These are phyloP conservation scores for Myotis lucifugus DNA, from an alignment of 2,113 vertebrate species.

Conservation along the genomic window DNA sequence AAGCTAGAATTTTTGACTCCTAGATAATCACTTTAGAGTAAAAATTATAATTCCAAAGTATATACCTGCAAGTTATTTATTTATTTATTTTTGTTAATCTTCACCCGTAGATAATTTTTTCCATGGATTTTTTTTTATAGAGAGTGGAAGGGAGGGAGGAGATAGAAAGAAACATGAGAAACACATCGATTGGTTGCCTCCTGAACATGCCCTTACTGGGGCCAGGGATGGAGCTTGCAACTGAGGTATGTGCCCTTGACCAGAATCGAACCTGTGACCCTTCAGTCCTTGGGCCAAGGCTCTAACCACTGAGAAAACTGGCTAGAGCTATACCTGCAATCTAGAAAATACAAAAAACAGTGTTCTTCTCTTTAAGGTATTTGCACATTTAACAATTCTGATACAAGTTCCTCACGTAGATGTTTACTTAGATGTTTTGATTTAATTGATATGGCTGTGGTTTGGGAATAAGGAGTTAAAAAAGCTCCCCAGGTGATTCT, in stretches of 20 bases:
- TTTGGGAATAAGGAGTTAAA: not conserved
- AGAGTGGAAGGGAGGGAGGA: too few relatives aligned
- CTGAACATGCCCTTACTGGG: too few relatives aligned
- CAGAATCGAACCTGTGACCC: too few relatives aligned
- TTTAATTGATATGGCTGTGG: not conserved
- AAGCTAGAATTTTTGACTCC: not conserved
- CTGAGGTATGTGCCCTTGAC: too few relatives aligned
- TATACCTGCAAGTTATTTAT: not conserved
- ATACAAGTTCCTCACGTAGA: not conserved
- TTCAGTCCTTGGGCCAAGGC: too few relatives aligned
- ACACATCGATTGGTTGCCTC: too few relatives aligned
- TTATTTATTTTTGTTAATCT: too few relatives aligned
- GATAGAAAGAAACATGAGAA: too few relatives aligned
- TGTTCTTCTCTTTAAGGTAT: not conserved
- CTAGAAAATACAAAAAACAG: not conserved
- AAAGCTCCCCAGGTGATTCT: not conserved
- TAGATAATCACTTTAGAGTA: not conserved
- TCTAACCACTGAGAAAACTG: too few relatives aligned
- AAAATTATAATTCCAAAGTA: slow-evolving; percentile 23
- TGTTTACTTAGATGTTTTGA: not conserved
- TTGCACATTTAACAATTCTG: not conserved
- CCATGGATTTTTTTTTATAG: too few relatives aligned
- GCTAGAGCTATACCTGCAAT: not conserved
- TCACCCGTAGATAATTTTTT: too few relatives aligned
- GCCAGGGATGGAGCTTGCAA: too few relatives aligned